phyloP scores from a whole-genome alignment of 2,113 vertebrate genomes.

The Hippocampus zosterae region DNA sequence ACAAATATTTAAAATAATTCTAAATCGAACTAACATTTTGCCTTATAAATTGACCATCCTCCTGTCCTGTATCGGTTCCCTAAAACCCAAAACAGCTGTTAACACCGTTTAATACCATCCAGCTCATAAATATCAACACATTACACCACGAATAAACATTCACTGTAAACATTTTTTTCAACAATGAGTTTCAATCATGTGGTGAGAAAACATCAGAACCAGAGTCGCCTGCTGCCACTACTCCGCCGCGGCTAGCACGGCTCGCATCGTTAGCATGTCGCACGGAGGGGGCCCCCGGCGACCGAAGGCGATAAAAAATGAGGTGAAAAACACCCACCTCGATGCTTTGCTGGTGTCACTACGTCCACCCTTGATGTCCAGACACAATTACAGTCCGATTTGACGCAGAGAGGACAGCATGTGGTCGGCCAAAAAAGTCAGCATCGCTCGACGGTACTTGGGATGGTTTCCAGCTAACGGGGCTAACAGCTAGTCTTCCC shows the following conservation, averaged over 20 bases:
- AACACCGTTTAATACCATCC: neutral
- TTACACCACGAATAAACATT: neutral
- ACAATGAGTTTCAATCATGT: neutral
- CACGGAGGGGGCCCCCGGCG: constrained; percentile 12
- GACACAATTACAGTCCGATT: neutral
- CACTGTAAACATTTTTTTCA: neutral
- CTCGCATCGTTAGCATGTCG: constrained; percentile 53
- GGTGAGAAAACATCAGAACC: neutral
- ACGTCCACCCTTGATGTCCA: constrained; percentile 25
- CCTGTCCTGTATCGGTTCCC: neutral
- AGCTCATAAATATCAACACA: neutral
- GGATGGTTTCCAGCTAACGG: constrained; percentile 13
- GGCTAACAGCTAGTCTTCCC: constrained; percentile 49
- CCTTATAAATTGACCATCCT: neutral
- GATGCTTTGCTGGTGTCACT: neutral
- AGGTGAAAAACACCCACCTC: constrained; percentile 53
- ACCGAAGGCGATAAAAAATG: constrained; percentile 4
- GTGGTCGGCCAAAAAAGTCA: constrained; percentile 6
- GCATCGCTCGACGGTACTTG: constrained; percentile 16
- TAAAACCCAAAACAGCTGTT: neutral
- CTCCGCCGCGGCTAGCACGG: neutral
- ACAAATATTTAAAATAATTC: neutral
- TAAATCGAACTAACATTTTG: neutral
- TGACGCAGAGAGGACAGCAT: constrained; percentile 10
- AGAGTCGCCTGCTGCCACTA: neutral